phyloP scores from a whole-genome alignment of 2,888 invertebrate species.

The Drosophila maculinotata region DNA sequence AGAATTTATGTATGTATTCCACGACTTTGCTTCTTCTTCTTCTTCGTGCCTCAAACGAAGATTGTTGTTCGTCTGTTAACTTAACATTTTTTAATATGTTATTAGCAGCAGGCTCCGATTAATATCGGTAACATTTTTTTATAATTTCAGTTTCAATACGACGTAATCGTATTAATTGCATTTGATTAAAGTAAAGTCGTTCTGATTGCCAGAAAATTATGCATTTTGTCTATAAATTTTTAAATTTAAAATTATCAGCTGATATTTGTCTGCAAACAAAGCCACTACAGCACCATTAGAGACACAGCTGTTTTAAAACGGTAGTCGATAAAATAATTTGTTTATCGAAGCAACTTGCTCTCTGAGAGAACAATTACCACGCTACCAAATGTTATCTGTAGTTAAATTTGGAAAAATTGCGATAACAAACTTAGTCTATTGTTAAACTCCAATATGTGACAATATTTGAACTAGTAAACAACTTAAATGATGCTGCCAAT shows the following conservation, averaged over 20 bases:
- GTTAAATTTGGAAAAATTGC: not conserved
- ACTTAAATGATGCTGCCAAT: slow-evolving; percentile 31
- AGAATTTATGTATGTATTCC: slow-evolving; percentile 72
- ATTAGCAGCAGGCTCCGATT: slow-evolving; percentile 4
- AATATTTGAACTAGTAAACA: not conserved
- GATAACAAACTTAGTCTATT: not conserved
- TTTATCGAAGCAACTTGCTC: slow-evolving; percentile 1
- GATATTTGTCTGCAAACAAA: not conserved
- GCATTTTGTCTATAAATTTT: not conserved
- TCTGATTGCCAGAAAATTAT: not conserved
- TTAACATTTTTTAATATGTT: slow-evolving; percentile 25
- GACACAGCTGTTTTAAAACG: slow-evolving; percentile 24
- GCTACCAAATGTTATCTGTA: too few relatives aligned
- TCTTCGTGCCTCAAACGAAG: slow-evolving; percentile 34
- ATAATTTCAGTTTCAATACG: not conserved
- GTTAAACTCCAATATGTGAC: not conserved
- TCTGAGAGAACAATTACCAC: not conserved
- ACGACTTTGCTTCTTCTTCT: slow-evolving; percentile 41
- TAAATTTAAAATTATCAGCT: not conserved
- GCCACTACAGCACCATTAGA: not conserved
- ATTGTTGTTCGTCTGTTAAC: slow-evolving; percentile 32
- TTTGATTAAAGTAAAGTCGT: not conserved
- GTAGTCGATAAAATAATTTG: slow-evolving; percentile 11
- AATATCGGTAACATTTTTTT: too few relatives aligned
- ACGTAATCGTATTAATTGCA: not conserved